Base-by-base conservation (phyloP, 2,113 vertebrate genomes). In the Passer montanus region DNA sequence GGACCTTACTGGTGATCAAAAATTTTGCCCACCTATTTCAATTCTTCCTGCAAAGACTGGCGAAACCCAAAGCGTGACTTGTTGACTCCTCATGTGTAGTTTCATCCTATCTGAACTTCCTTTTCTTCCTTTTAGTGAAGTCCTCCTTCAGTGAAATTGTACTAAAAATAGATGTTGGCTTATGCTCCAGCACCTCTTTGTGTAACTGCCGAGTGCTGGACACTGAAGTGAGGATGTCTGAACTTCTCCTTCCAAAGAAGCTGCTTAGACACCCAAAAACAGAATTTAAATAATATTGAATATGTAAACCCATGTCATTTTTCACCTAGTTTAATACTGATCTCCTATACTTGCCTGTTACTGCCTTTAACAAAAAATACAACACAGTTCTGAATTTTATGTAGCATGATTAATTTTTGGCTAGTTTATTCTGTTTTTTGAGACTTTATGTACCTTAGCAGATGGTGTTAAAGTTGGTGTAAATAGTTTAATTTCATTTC, bases 351-450 rank as follows among this genome's bases (percentile, higher is more conserved):
- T 69, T 90, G 14, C 20, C 46, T 69, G 56, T 52, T 84, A 44
- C 7, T 66, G 9, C 22, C 24, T 75, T 79, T 80, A 72, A 50
- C 10, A 66, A 35, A 72, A 87, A 93, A 66, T 76, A 28, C 15
- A 72, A 13, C 11, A 18, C 23, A 55, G 4, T 83, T 91, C 26
- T 69, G 62, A 43, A 31, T 63, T 91, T 92, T 43, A 23, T 68
- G 11, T 89, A 88, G 84, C 33, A 21, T 81, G 41, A 84, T 89
- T 94, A 87, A 89, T 59, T 94, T 47, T 94, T 93, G 85, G 66
- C 59, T 93, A 78, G 35, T 60, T 86, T 82, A 43, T 44, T 22
- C 39, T 60, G 13, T 1, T 70, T 50, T 89, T 81, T 55, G 24
- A 85, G 93, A 80, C 55, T 84, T 83, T 24, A 10, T 63, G 46